These are phyloP conservation scores for Eubasilissa regina DNA, from an alignment of 1,140 invertebrate genomes.

Conservation along the genomic window DNA sequence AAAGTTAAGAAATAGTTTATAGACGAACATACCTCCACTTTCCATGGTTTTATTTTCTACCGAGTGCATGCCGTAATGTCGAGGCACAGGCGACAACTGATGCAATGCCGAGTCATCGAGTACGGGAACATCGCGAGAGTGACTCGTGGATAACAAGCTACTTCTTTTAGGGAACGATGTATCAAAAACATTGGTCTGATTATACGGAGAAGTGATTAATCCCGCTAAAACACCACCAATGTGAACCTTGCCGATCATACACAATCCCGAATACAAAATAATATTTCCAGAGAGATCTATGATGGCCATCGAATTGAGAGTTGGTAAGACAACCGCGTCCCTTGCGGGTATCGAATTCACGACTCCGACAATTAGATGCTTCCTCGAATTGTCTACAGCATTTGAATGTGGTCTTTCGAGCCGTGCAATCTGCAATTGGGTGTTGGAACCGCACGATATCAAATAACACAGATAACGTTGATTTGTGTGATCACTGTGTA, in stretches of 20 bases:
- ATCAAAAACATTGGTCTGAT: constrained; percentile 70
- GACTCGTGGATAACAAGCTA: constrained; percentile 76
- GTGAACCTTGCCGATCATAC: constrained; percentile 88
- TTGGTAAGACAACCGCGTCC: constrained; percentile 85
- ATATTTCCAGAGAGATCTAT: constrained; percentile 85
- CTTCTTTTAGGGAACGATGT: constrained; percentile 78
- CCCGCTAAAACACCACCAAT: constrained; percentile 80
- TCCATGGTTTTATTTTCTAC: constrained; percentile 18
- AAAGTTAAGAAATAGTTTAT: constrained; percentile 1
- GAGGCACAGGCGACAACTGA: constrained; percentile 73
- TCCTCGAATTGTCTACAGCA: constrained; percentile 69
- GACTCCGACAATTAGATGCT: constrained; percentile 82
- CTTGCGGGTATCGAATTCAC: constrained; percentile 82
- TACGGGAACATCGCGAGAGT: constrained; percentile 68
- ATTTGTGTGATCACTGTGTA: constrained; percentile 86
- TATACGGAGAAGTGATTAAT: constrained; percentile 76
- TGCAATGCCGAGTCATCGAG: constrained; percentile 73
- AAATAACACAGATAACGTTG: constrained; percentile 90
- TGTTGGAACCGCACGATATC: constrained; percentile 74
- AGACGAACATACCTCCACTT: constrained; percentile 12
- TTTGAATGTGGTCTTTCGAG: constrained; percentile 80
- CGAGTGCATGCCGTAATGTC: constrained; percentile 59
- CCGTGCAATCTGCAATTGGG: constrained; percentile 81
- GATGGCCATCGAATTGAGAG: constrained; percentile 87
- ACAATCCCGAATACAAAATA: constrained; percentile 88